Base-by-base conservation (phyloP, 92 coral and sea anemone genomes). In the Actinernus sp. region DNA sequence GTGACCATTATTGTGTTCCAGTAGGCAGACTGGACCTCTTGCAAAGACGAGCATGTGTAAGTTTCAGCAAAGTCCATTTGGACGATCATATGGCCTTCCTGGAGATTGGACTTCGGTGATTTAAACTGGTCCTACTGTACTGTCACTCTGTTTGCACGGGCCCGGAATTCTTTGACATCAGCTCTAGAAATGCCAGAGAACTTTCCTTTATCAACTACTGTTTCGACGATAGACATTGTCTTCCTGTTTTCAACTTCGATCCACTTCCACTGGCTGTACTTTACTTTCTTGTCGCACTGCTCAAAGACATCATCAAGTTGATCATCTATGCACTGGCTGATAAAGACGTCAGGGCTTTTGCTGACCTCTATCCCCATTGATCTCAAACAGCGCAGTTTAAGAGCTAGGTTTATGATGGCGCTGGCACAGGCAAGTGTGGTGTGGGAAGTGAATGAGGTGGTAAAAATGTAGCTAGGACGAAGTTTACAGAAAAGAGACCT, bases 1-100 rank as follows among this genome's bases (percentile, higher is more conserved):
- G 73, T 79, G 14, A 69, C 79, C 86, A 79, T 79, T 53, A 79
- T 49, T 0, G 49, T 19, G 31, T 80, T 71, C 74, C 86, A 80
- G 66, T 70, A 45, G 26, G 79, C 86, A 17, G 86, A 79, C 58
- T 80, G 74, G 0, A 80, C 65, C 29, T 81, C 81, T 18, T 73
- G 49, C 1, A 29, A 2, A 58, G 51, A 53, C 63, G 60, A 63
- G 61, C 71, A 73, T 10, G 71, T 27, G 71, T 73, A 61, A 12
- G 59, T 81, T 36, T 80, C 69, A 1, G 55, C 55, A 20, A 49
- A 49, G 29, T 49, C 55, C 55, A 49, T 49, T 49, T 49, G 55
- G 1, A 78, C 45, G 57, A 68, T 78, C 10, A 24, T 72, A 14
- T 68, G 63, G 44, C 31, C 58, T 5, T 19, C 58, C 0, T 80